Evolutionary conservation across 2,797 vertebrate species (phyloP), one percentile per base, ranked within the genome.

Genomic region (Choloepus didactylus): DNA sequence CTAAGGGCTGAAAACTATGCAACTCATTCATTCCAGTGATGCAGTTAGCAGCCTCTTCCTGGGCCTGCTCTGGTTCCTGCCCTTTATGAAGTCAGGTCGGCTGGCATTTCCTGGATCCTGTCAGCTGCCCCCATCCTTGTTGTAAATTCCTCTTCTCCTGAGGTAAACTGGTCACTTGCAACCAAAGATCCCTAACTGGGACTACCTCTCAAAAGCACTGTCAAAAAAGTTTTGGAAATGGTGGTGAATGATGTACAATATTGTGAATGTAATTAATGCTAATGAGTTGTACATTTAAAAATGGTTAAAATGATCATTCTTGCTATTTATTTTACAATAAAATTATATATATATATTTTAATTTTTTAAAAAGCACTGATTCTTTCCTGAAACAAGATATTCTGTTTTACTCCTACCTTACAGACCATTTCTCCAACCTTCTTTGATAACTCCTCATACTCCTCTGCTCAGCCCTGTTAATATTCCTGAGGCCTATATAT

Each of bases 101-200:
- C 60, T n/a, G 44, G 69, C 82, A 49, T 70, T 82, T 87, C 77
- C 69, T 93, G 29, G 18, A 81, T 87, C 44, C 62, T 81, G 70
- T 27, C 18, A 87, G 83, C 54, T 82, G 87, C 67, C 60, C 60
- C 62, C 46, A 82, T 46, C 73, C 60, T 67, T 93, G 80, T 73
- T 49, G 79, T 41, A 80, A 89, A 86, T 85, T 72, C 27, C 15
- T 91, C 82, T 81, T 87, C 64, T 41, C 14, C 49, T 75, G 54
- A 91, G 82, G 82, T 69, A 87, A 82, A 70, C 0, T 46, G 31
- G 54, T 76, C 9, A 44, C 25, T 75, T 83, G 76, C 54, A 46
- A 82, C 44, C 44, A 62, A 76, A 67, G 16, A 82, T 41, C 38
- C 54, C 11, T n/a, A 67, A 69, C 9, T 62, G 35, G 23, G 49